Percentiles rank a stretch among this genome's conserved stretches.
phyloP scores from a whole-genome alignment of 2,888 invertebrate species.

The Brachyptera risi region DNA sequence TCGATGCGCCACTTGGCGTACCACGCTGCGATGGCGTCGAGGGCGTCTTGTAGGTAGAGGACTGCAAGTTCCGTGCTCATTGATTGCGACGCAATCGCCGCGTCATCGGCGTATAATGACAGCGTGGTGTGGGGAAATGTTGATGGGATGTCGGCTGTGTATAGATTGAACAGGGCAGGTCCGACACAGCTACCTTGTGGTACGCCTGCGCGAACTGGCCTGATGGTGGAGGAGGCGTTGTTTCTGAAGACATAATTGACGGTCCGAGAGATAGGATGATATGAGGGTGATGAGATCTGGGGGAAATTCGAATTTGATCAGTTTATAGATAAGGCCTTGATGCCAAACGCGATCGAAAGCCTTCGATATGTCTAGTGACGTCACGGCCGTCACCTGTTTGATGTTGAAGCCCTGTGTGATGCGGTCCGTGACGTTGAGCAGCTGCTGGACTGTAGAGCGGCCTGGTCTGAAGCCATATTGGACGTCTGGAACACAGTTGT shows the following conservation, averaged over 20 bases:
- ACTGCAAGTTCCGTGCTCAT: background rate
- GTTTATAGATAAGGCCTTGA: background rate
- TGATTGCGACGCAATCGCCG: background rate
- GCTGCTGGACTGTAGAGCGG: background rate
- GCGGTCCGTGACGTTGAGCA: background rate
- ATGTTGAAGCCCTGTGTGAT: background rate
- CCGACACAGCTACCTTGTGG: conserved; percentile 1
- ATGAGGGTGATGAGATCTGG: background rate
- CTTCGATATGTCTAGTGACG: background rate
- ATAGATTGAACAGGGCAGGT: background rate
- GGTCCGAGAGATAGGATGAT: background rate
- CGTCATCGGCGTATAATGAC: background rate
- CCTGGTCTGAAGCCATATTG: background rate
- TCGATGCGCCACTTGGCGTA: no score
- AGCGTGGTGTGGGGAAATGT: background rate
- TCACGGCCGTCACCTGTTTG: background rate
- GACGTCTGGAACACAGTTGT: no score
- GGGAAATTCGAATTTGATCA: conserved; percentile 3
- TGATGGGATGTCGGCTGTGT: background rate
- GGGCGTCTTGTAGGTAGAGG: background rate
- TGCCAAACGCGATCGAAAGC: background rate
- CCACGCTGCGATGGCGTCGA: no score
- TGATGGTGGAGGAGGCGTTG: background rate
- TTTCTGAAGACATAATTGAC: background rate
- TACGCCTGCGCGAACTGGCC: no score